Evolutionary conservation across 2,113 vertebrate genomes (phyloP).

Genomic region (Colius striatus): DNA sequence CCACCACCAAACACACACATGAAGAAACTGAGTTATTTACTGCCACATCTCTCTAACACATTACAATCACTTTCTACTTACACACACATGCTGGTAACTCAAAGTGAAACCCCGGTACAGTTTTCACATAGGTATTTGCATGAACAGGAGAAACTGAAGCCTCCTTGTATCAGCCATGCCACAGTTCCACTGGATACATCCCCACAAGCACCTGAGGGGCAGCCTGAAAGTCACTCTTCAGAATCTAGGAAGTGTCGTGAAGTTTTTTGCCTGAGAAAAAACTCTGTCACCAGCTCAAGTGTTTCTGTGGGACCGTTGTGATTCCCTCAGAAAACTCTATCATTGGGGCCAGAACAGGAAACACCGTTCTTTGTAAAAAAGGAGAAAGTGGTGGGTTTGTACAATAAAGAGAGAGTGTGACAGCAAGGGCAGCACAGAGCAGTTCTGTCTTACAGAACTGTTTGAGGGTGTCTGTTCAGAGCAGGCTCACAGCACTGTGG

Average conservation of each 20-base stretch:
- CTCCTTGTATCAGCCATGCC: background rate
- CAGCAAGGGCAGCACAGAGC: background rate
- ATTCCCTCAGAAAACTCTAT: background rate
- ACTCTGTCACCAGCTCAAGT: background rate
- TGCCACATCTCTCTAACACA: background rate
- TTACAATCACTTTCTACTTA: background rate
- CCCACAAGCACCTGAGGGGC: background rate
- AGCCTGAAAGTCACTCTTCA: background rate
- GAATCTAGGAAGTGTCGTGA: background rate
- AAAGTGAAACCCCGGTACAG: background rate
- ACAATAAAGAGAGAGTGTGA: background rate
- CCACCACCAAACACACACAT: background rate
- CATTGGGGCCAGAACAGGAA: background rate
- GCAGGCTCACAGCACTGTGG: background rate
- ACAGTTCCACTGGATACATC: background rate
- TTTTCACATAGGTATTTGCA: background rate
- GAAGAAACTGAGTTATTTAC: background rate
- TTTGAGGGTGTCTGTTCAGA: background rate
- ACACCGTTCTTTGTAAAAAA: background rate
- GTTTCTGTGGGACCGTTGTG: rapidly evolving
- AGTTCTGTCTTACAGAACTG: background rate
- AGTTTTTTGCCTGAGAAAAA: background rate
- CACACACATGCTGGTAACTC: background rate
- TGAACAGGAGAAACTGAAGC: background rate
- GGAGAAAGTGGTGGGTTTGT: background rate